Evolutionary conservation across 2,797 vertebrate species (phyloP).

Genomic region (Harpagifer antarcticus): DNA sequence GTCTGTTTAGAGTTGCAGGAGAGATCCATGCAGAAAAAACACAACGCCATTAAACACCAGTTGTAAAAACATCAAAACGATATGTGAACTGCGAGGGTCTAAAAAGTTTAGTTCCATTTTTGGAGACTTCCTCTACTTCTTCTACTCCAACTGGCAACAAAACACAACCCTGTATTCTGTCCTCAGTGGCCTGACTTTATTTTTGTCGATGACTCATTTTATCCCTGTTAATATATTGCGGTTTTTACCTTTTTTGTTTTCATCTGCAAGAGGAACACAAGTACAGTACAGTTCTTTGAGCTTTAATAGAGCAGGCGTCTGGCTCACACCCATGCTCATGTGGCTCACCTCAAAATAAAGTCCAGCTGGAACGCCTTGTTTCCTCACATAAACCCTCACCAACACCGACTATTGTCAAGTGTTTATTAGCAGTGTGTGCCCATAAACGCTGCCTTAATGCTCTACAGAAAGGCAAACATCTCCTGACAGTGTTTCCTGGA

Average conservation of each 20-base stretch:
- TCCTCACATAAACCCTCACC: slow-evolving; percentile 26
- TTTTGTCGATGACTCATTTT: neutral
- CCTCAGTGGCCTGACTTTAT: neutral
- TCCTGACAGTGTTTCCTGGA: slow-evolving; percentile 15
- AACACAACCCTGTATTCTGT: too few species aligned
- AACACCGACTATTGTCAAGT: neutral
- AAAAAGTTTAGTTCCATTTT: too few species aligned
- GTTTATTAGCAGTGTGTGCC: slow-evolving; percentile 2
- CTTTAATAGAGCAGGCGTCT: slow-evolving; percentile 39
- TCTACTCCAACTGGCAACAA: too few species aligned
- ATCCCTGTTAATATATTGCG: neutral
- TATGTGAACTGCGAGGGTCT: too few species aligned
- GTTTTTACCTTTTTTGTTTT: neutral
- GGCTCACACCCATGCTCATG: slow-evolving; percentile 39
- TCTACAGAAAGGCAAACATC: slow-evolving; percentile 12
- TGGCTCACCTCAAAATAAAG: slow-evolving; percentile 41
- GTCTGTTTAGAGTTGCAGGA: too few species aligned
- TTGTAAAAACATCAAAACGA: too few species aligned
- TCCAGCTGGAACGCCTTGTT: slow-evolving; percentile 33
- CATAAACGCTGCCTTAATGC: neutral
- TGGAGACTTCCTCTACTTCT: too few species aligned
- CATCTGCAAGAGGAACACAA: neutral
- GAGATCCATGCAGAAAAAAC: too few species aligned
- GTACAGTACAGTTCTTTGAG: neutral
- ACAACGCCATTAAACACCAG: too few species aligned